phyloP scores from a whole-genome alignment of 2,888 invertebrate species.

The Diabrotica balteata region DNA sequence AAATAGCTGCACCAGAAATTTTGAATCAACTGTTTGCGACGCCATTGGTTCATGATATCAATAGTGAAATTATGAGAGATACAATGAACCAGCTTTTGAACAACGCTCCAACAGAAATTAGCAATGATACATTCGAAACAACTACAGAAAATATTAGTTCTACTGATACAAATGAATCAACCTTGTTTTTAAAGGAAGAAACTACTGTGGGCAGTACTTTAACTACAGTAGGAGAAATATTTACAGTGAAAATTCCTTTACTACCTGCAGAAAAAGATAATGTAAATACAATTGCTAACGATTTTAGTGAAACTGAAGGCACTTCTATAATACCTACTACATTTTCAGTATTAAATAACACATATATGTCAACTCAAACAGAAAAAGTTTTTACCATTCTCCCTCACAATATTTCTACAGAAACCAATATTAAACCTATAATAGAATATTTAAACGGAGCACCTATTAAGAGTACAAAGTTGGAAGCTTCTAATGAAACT shows the following conservation, averaged over 20 bases:
- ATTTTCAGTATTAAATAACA: constrained; percentile 2
- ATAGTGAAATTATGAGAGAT: constrained; percentile 1
- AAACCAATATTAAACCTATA: constrained; percentile 4
- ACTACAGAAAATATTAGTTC: neutral
- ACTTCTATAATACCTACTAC: constrained; percentile 18
- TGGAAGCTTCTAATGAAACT: constrained; percentile 23
- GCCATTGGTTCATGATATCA: constrained; percentile 5
- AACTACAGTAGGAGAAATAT: neutral
- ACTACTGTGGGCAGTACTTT: neutral
- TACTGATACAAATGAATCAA: neutral
- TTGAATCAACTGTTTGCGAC: constrained; percentile 18
- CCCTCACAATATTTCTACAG: neutral
- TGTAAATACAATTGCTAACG: constrained; percentile 6
- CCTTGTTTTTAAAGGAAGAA: neutral
- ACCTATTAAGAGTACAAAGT: constrained; percentile 28
- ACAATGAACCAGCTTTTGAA: constrained; percentile 2
- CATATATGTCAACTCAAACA: constrained; percentile 15
- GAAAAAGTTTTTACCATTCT: constrained; percentile 1
- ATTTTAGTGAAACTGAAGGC: constrained; percentile 19
- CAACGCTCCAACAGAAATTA: constrained; percentile 3
- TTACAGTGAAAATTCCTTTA: constrained; percentile 2
- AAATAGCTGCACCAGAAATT: constrained; percentile 17
- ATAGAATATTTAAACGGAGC: neutral
- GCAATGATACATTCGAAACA: neutral
- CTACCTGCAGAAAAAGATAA: neutral